These are phyloP conservation scores for Polyommatus icarus DNA, from an alignment of 2,888 invertebrate species.

Conservation along the genomic window DNA sequence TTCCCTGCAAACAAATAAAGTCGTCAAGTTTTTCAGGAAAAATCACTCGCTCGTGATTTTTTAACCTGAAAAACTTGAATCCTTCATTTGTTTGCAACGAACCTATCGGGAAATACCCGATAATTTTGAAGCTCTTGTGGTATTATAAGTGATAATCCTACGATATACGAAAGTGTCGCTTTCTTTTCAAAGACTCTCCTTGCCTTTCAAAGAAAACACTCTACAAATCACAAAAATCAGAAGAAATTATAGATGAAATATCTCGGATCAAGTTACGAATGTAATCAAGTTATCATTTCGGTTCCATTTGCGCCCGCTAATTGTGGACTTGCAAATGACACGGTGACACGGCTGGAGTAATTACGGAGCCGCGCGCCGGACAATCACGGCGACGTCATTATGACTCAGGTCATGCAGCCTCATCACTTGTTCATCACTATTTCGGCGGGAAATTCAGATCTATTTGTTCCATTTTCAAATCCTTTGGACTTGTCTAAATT, in stretches of 20 bases:
- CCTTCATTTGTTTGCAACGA: too few relatives aligned
- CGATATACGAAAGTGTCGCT: not conserved
- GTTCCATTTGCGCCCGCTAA: conserved; percentile 1
- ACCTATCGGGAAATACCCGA: too few relatives aligned
- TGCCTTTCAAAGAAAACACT: too few relatives aligned
- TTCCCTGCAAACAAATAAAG: too few relatives aligned
- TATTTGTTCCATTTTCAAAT: not conserved
- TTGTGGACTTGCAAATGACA: conserved; percentile 19
- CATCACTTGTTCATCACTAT: conserved; percentile 16
- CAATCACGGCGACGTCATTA: conserved; percentile 12
- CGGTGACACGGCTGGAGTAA: conserved; percentile 8
- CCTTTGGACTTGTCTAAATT: not conserved
- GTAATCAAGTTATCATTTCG: conserved; percentile 19
- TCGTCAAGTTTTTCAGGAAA: too few relatives aligned
- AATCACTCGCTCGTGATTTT: too few relatives aligned
- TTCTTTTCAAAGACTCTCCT: too few relatives aligned
- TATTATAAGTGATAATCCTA: too few relatives aligned
- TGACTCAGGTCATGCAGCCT: conserved; percentile 3
- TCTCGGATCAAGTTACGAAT: not conserved
- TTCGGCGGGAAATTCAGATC: not conserved
- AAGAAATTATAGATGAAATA: not conserved
- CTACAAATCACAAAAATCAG: not conserved
- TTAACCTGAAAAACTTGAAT: too few relatives aligned
- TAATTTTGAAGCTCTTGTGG: too few relatives aligned
- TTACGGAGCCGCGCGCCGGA: not conserved